Conservation (phyloP, 2,888 invertebrate species). For the Acleris laterana region DNA sequence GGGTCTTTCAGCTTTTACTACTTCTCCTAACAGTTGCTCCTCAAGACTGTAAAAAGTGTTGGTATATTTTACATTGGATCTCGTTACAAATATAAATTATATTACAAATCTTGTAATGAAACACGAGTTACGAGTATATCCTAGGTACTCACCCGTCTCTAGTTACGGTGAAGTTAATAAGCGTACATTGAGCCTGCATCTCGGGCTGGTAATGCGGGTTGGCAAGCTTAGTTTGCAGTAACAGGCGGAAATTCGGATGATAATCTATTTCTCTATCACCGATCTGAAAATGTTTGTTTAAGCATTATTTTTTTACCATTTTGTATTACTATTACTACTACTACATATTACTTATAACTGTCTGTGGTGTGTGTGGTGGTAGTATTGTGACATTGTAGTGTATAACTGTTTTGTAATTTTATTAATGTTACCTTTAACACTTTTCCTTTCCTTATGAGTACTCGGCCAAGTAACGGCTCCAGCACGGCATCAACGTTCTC, state of each 20-base stretch:
- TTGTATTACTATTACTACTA: too few relatives aligned
- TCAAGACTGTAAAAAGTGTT: conserved; percentile 84
- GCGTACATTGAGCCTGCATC: conserved; percentile 97
- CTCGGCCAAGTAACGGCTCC: conserved; percentile 94
- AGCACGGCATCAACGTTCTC: conserved; percentile 95
- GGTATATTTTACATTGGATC: background rate
- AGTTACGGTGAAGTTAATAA: conserved; percentile 98
- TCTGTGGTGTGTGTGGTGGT: background rate
- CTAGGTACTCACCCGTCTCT: conserved; percentile 87
- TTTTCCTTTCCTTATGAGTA: conserved; percentile 94
- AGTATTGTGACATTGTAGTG: background rate
- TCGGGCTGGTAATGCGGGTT: conserved; percentile 99
- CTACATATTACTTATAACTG: conserved; percentile 41
- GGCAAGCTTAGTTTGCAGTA: conserved; percentile 96
- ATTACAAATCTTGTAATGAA: too few relatives aligned
- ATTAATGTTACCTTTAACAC: conserved; percentile 78
- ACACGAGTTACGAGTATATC: background rate
- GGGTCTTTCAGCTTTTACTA: conserved; percentile 96
- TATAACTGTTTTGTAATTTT: background rate
- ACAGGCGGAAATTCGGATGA: conserved; percentile 91
- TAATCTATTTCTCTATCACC: conserved; percentile 97
- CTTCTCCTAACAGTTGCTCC: conserved; percentile 96
- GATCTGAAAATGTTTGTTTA: conserved; percentile 86
- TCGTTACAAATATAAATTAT: background rate
- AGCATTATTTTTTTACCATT: too few relatives aligned